Conservation (phyloP, 2,797 vertebrate species). For the Neosalanx taihuensis region DNA sequence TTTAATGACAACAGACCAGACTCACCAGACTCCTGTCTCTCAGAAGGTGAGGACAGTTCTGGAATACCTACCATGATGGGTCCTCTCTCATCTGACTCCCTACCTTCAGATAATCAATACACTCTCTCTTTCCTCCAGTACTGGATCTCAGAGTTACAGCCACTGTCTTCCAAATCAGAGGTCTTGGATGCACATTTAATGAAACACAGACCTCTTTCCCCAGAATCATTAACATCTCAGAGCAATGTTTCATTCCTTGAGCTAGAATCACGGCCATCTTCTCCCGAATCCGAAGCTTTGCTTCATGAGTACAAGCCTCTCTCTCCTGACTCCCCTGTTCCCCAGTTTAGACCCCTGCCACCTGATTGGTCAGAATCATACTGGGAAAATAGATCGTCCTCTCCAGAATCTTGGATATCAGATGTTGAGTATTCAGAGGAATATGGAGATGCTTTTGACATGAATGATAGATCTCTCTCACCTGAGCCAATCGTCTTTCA, state of each 20-base stretch:
- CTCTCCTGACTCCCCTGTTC: constrained; percentile 15
- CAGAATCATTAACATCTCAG: too few relatives aligned
- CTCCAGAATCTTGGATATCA: neutral
- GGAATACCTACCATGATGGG: neutral
- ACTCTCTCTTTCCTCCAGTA: constrained; percentile 23
- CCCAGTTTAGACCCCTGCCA: neutral
- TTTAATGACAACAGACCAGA: constrained; percentile 8
- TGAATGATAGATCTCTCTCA: neutral
- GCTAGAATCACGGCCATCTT: neutral
- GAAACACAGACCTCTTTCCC: too few relatives aligned
- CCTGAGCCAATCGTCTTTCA: neutral
- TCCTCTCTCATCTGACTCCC: constrained; percentile 12
- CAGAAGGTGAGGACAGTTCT: neutral
- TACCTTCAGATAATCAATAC: constrained; percentile 14
- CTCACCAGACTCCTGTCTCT: neutral
- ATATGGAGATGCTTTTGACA: neutral
- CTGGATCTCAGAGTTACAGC: constrained; percentile 17
- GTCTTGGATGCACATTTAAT: too few relatives aligned
- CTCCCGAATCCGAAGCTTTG: constrained; percentile 11
- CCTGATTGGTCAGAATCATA: neutral
- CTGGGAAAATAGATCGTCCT: neutral
- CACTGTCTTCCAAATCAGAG: constrained; percentile 3
- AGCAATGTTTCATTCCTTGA: too few relatives aligned
- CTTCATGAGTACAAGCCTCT: neutral
- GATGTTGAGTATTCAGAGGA: constrained; percentile 12